Base-by-base conservation (phyloP, 2,888 invertebrate species). In the Chironomus tentans region DNA sequence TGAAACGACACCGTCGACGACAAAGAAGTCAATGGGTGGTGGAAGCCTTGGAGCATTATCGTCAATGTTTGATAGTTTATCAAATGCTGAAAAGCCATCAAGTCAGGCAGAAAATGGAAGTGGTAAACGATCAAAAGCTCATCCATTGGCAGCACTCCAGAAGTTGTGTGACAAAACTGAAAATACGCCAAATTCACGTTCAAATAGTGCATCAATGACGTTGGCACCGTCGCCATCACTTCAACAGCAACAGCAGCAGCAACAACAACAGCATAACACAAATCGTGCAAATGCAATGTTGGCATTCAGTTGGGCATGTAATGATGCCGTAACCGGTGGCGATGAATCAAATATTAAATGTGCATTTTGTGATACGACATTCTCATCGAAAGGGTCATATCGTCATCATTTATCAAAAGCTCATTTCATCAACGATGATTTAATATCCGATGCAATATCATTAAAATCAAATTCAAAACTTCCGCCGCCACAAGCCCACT, bases 121-220 rank as follows among this genome's bases (percentile, higher is more conserved):
- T 12, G 56, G 71, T 12, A 89, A 90, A 65, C 88, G 90, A 79
- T 87, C 89, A 12, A 90, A 90, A 77, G 91, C 95, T 80, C 96
- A 98, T 84, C 98, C 98, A 5, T 84, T 98, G 79, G 96, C 97
- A 21, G 97, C 97, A 1, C 85, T 98, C 76, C 97, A 98, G 82
- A 97, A 97, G 83, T 89, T 98, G 28, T 95, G 97, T 85, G 97
- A 97, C 83, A 97, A 95, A 85, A 95, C 96, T 79, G 96, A 96
- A 85, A 92, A 89, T 18, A 90, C 89, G 78, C 88, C 89, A 46
- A 77, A 83, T 84, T 78, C 79, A 78, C 50, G 50, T 13, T 81
- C 85, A 5, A 82, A 84, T 15, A 80, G 83, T 1, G 83, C 82
- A 76, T 81, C 83, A 56, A 83, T 86, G 68, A 82, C 69, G 81